Evolutionary conservation across 2,113 vertebrate species (phyloP).

Genomic region (Benitochromis conjunctus): DNA sequence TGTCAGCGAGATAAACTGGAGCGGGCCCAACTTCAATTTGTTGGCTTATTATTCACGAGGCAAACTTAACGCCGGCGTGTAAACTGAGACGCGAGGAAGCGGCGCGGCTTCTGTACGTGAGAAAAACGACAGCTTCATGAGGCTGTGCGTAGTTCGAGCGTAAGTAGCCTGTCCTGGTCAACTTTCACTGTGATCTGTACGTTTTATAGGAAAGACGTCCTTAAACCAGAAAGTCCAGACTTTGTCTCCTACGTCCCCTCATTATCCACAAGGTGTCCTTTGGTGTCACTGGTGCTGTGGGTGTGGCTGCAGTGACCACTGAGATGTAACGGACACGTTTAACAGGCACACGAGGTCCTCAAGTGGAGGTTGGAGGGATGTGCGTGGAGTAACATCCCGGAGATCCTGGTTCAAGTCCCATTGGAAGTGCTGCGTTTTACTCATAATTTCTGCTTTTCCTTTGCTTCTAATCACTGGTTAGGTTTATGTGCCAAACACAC

Average conservation of each 20-base stretch:
- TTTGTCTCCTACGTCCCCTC: fast-evolving
- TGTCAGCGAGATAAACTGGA: neutral
- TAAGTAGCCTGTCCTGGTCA: neutral
- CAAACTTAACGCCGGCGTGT: neutral
- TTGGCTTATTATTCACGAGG: neutral
- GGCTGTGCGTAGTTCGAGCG: fast-evolving
- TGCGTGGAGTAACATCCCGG: neutral
- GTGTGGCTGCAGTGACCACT: neutral
- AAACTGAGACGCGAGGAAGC: neutral
- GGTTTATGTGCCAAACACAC: neutral
- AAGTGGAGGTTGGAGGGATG: neutral
- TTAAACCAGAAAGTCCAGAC: neutral
- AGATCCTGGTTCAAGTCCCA: neutral
- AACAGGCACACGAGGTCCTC: neutral
- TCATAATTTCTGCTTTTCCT: no score
- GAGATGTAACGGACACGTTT: neutral
- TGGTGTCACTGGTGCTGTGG: neutral
- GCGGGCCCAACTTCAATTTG: neutral
- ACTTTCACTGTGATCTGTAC: neutral
- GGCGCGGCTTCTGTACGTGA: neutral
- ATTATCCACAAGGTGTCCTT: fast-evolving
- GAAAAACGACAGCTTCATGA: fast-evolving
- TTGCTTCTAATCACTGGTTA: neutral
- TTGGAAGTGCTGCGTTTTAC: neutral
- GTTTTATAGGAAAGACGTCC: neutral